Percentiles rank a stretch among this genome's conserved stretches.
Evolutionary conservation across 2,113 vertebrate genomes (phyloP).

Genomic region (cattle (Bos taurus)): ARS-UCD2.0 NC_037330.1:88842001-88842500

Average conservation of each 20-base stretch:
- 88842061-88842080: background rate
- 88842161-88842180: background rate
- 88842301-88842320: background rate
- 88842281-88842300: background rate
- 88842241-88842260: background rate
- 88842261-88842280: background rate
- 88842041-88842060: background rate
- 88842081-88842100: background rate
- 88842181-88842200: background rate
- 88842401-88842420: background rate
- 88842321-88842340: background rate
- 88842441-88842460: background rate
- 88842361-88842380: background rate
- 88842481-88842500: background rate
- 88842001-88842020: background rate
- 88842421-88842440: background rate
- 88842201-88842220: background rate
- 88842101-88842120: background rate
- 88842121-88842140: background rate
- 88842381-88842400: background rate
- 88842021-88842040: background rate
- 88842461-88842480: background rate
- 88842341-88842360: background rate
- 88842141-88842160: background rate
- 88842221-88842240: background rate